Conservation (phyloP, 2,797 vertebrate genomes). For the Pantherophis alleghaniensis region DNA sequence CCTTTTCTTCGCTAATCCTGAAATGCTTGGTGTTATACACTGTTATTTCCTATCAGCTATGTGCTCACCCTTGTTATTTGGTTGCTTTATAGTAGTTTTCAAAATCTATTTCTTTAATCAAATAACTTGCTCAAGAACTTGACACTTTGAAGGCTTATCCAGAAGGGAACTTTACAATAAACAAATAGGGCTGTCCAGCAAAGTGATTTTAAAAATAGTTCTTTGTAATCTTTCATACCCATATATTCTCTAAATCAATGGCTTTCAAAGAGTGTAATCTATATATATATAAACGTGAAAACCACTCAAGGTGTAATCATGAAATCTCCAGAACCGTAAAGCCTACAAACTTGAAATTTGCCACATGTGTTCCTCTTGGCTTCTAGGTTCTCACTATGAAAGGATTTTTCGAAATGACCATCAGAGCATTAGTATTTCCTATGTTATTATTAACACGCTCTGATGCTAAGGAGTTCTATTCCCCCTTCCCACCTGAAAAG, state of each 20-base stretch:
- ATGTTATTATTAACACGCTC: too few relatives aligned
- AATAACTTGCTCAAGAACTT: neutral
- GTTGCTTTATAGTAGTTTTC: neutral
- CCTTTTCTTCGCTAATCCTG: neutral
- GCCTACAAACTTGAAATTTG: too few relatives aligned
- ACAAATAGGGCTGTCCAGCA: neutral
- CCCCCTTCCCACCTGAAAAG: too few relatives aligned
- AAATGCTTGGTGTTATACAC: neutral
- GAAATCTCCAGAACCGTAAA: too few relatives aligned
- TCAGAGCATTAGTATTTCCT: too few relatives aligned
- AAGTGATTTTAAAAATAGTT: neutral
- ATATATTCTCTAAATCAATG: neutral
- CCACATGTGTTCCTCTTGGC: too few relatives aligned
- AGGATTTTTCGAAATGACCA: too few relatives aligned
- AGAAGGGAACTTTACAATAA: neutral
- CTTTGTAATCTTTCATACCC: neutral
- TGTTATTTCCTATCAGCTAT: neutral
- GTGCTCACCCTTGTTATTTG: neutral
- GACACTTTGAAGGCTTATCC: neutral
- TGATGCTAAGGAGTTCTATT: too few relatives aligned
- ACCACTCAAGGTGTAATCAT: too few relatives aligned
- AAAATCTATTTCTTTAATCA: neutral
- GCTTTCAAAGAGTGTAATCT: neutral
- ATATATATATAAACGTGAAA: too few relatives aligned
- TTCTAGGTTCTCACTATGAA: too few relatives aligned